Base-by-base conservation (phyloP, 1,140 invertebrate genomes). In the Bombus confusus region DNA sequence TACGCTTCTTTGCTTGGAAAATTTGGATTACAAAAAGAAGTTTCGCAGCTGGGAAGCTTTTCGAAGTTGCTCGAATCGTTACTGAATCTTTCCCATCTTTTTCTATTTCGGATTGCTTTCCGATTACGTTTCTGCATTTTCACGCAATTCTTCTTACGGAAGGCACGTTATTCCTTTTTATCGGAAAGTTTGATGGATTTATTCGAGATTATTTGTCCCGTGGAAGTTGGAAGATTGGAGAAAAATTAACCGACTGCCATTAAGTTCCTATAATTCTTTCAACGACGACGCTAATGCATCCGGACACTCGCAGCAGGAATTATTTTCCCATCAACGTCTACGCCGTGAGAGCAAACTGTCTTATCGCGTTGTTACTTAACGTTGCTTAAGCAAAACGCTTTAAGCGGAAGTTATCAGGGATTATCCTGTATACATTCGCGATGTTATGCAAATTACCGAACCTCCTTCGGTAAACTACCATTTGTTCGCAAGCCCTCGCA, bases 401-500 rank as follows among this genome's bases (percentile, higher is more conserved):
- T 77, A 72, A 57, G 41, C 69, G 75, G 83, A 90, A 87, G 66
- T 90, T 90, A 90, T 82, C 86, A 68, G 71, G 84, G 89, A 90
- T 90, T 87, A 90, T 90, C 86, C 86, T 90, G 71, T 73, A 87
- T 90, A 89, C 82, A 90, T 87, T 87, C 83, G 52, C 66, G 86
- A 86, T 90, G 82, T 90, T 90, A 90, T 90, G 89, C 83, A 90
- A 90, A 90, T 90, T 90, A 81, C 59, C 64, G 68, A 77, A 80
- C 62, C 78, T 71, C 68, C 82, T 68, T 69, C 47, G 64, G 88
- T 75, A 83, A 90, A 87, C 86, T 87, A 47, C 59, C 31, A 59
- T 18, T 8, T 12, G n/a, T 69, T 85, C 77, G 59, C 43, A 66
- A 69, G 39, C 83, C 82, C 85, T 83, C 59, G 79, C 66, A 28